Percentiles rank a stretch among this genome's conserved stretches.
Evolutionary conservation across 2,113 vertebrate genomes (phyloP).

Genomic region (Columba livia): DNA sequence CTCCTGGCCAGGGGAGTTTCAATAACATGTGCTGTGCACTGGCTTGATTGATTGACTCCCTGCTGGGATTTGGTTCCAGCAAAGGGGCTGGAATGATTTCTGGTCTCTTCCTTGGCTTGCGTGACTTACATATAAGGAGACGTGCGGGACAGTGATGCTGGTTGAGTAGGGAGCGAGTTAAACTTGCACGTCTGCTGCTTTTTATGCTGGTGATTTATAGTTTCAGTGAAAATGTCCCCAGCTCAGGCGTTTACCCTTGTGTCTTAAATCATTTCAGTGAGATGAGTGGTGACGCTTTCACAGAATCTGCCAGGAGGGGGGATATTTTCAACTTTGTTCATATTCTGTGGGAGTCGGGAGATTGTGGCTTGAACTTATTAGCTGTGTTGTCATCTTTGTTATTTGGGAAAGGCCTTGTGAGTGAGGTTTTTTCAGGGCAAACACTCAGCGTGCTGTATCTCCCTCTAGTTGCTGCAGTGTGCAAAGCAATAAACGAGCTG

Average conservation of each 20-base stretch:
- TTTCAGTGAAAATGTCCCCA: not conserved
- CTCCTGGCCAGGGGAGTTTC: not conserved
- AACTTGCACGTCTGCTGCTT: not conserved
- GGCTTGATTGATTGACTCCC: not conserved
- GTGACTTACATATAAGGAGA: rapidly evolving
- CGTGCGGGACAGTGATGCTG: not conserved
- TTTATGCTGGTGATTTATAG: not conserved
- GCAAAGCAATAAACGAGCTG: not conserved
- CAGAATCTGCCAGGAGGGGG: not conserved
- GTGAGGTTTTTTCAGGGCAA: not conserved
- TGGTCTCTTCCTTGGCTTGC: not conserved
- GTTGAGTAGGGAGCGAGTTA: not conserved
- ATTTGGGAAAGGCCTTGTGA: not conserved
- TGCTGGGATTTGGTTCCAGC: not conserved
- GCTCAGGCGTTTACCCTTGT: not conserved
- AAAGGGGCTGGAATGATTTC: not conserved
- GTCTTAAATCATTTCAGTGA: not conserved
- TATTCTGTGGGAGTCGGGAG: not conserved
- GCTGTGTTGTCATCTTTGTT: not conserved
- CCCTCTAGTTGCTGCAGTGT: not conserved
- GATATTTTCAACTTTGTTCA: not conserved
- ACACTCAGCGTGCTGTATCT: not conserved
- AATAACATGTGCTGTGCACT: not conserved
- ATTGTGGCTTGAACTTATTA: not conserved
- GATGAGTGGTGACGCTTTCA: not conserved